Evolutionary conservation across 2,113 vertebrate species (phyloP).

Genomic region (Chrysemys picta): DNA sequence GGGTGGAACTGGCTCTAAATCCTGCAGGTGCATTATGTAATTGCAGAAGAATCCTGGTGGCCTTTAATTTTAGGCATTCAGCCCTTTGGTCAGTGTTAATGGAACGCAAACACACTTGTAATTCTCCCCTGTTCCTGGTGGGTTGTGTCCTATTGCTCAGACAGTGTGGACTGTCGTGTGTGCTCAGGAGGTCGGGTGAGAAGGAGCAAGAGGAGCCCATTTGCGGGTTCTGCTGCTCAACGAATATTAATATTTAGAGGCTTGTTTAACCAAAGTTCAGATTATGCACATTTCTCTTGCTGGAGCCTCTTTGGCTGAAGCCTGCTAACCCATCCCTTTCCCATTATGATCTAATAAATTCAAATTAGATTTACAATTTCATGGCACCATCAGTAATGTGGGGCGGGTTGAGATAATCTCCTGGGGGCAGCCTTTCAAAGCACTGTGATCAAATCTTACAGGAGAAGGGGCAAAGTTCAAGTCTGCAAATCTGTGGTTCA

Average conservation of each 20-base stretch:
- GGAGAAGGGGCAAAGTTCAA: neutral
- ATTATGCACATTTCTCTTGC: neutral
- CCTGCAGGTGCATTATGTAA: slow-evolving; percentile 30
- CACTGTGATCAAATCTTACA: neutral
- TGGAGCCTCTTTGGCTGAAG: neutral
- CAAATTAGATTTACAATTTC: neutral
- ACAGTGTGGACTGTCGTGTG: neutral
- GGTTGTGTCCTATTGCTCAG: neutral
- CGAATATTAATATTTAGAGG: neutral
- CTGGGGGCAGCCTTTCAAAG: neutral
- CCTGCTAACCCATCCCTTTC: neutral
- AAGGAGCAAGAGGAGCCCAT: neutral
- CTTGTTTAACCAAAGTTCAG: neutral
- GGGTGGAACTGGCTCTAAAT: slow-evolving; percentile 22
- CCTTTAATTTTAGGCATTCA: slow-evolving; percentile 39
- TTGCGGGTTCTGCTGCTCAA: neutral
- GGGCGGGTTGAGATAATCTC: neutral
- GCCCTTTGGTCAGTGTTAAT: slow-evolving; percentile 28
- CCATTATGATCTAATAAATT: neutral
- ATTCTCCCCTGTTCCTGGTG: neutral
- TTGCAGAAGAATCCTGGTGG: slow-evolving; percentile 47
- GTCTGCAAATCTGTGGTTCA: neutral
- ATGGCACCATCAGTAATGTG: neutral
- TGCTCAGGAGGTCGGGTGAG: neutral
- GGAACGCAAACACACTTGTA: slow-evolving; percentile 12